phyloP scores from a whole-genome alignment of 2,888 invertebrate genomes.

The Drosophila buzzatii region DNA sequence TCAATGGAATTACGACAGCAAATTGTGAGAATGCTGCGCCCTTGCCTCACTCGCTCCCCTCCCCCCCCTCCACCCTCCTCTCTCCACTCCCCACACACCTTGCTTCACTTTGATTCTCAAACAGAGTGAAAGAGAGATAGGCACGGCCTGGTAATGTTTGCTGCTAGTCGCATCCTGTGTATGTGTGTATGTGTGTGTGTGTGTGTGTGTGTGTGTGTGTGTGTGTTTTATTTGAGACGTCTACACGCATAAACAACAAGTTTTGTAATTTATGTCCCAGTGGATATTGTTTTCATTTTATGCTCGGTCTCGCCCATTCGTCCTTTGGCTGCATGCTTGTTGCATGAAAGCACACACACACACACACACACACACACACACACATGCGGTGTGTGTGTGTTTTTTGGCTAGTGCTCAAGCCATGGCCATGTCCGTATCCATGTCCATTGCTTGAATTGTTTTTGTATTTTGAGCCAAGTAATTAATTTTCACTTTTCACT shows the following conservation, averaged over 20 bases:
- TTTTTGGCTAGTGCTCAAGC: conserved; percentile 16
- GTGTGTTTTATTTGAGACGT: conserved; percentile 68
- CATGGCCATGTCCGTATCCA: conserved; percentile 10
- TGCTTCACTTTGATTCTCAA: conserved; percentile 6
- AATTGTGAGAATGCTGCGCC: conserved; percentile 51
- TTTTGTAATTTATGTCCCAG: conserved; percentile 76
- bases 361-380: neutral
- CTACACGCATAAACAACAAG: conserved; percentile 71
- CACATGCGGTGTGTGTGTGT: neutral
- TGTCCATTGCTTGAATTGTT: conserved; percentile 29
- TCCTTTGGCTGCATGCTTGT: conserved; percentile 30
- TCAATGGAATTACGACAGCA: conserved; percentile 63
- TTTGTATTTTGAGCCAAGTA: conserved; percentile 53
- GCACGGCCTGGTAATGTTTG: conserved; percentile 27
- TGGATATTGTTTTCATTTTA: conserved; percentile 78
- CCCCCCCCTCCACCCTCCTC: neutral
- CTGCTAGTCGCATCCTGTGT: conserved; percentile 45
- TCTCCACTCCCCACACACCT: neutral
- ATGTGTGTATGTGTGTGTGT: conserved; percentile 48
- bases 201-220: conserved; percentile 48
- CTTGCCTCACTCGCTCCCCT: neutral
- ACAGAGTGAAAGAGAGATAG: conserved; percentile 34
- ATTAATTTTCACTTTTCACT: conserved; percentile 70
- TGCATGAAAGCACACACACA: conserved; percentile 19
- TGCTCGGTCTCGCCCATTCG: conserved; percentile 38